Conservation (phyloP, 2,113 vertebrate species). For the Peromyscus polionotus region DNA sequence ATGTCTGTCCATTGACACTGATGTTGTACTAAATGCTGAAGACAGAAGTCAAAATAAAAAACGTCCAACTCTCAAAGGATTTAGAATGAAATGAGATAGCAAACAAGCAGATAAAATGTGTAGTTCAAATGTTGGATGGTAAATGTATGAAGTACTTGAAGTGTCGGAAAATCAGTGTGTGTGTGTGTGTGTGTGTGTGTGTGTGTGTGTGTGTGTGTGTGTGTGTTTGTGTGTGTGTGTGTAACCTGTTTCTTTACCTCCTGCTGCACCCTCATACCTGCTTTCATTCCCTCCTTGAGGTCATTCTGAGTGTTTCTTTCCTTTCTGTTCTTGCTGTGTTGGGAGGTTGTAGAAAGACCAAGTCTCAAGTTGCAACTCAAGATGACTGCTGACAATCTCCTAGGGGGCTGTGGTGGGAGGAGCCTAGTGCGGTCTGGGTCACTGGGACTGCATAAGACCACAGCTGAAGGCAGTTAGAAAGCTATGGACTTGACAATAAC, state of each 20-base stretch:
- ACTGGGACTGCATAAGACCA: neutral
- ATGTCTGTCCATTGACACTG: neutral
- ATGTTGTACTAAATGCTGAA: neutral
- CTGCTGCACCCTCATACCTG: neutral
- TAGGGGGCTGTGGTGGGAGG: neutral
- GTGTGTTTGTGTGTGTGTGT: slow-evolving; percentile 32
- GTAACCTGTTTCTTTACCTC: slow-evolving; percentile 37
- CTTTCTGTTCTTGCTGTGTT: neutral
- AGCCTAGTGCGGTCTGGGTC: neutral
- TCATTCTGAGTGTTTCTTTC: slow-evolving; percentile 25
- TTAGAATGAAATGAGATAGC: slow-evolving; percentile 6
- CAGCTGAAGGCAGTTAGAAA: neutral
- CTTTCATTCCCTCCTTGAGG: neutral
- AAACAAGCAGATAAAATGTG: slow-evolving; percentile 18
- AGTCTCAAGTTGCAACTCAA: neutral
- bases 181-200: neutral
- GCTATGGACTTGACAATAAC: neutral
- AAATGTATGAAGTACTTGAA: neutral
- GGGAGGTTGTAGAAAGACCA: neutral
- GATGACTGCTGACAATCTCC: neutral
- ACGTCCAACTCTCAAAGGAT: neutral
- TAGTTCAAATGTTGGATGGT: neutral
- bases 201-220: neutral
- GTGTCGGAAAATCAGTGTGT: neutral
- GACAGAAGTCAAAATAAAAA: slow-evolving; percentile 27